Percentiles rank a stretch among this genome's conserved stretches.
These are phyloP conservation scores for Phymastichus coffea DNA, from an alignment of 1,140 invertebrate species.

Conservation along the genomic window DNA sequence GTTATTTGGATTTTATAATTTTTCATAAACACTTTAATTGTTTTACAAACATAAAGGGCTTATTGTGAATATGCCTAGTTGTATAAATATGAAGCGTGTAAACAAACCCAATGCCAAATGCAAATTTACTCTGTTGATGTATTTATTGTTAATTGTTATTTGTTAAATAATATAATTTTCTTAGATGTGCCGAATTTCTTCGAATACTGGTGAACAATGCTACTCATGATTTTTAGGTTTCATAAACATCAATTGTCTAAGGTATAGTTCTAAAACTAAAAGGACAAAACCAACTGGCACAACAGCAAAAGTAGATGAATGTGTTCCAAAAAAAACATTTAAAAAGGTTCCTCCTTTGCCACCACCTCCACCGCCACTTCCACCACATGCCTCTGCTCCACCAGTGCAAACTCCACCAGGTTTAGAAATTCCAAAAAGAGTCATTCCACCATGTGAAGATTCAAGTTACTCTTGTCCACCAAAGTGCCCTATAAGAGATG, in stretches of 20 bases:
- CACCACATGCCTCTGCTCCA: neutral
- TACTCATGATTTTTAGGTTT: too few species aligned
- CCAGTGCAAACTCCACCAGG: neutral
- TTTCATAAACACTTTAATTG: neutral
- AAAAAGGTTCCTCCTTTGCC: constrained; percentile 22
- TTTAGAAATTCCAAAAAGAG: constrained; percentile 18
- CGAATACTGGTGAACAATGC: too few species aligned
- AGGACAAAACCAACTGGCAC: constrained; percentile 35
- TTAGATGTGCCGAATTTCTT: too few species aligned
- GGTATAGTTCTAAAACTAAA: constrained; percentile 36
- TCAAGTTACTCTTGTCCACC: constrained; percentile 36
- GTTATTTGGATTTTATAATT: neutral
- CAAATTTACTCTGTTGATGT: too few species aligned
- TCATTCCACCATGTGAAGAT: constrained; percentile 33
- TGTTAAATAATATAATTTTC: too few species aligned
- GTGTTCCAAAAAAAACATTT: constrained; percentile 36
- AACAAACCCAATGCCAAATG: too few species aligned
- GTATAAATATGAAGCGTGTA: neutral
- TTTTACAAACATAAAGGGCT: neutral
- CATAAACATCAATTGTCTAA: constrained; percentile 34
- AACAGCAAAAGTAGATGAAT: constrained; percentile 47
- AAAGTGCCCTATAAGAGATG: constrained; percentile 23
- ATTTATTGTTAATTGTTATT: too few species aligned
- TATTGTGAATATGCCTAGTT: neutral
- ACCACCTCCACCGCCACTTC: constrained; percentile 6